These are phyloP conservation scores for Gymnoscopelus braueri DNA, from an alignment of 2,797 vertebrate species.

Conservation along the genomic window DNA sequence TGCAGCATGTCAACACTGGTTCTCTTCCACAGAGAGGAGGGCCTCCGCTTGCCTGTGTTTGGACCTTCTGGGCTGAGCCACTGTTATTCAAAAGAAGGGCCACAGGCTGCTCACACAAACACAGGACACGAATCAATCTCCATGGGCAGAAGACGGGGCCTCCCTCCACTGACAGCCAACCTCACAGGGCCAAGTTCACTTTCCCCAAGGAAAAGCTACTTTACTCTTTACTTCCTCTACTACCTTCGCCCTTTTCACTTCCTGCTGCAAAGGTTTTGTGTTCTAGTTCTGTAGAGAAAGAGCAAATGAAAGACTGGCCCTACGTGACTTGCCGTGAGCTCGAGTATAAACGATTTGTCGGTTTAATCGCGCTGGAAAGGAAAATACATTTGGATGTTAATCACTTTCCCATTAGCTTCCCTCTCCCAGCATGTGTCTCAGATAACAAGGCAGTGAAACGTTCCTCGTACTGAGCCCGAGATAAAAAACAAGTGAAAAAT, in stretches of 20 bases:
- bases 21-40: slow-evolving; percentile 50
- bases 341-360: neutral
- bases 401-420: slow-evolving; percentile 7
- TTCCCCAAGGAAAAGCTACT: slow-evolving; percentile 38
- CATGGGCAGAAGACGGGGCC: slow-evolving; percentile 8
- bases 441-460: slow-evolving; percentile 5
- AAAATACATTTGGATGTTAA: slow-evolving; percentile 17
- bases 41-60: slow-evolving; percentile 14
- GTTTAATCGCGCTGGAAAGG: neutral
- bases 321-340: slow-evolving; percentile 1
- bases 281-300: neutral
- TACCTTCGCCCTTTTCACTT: slow-evolving; percentile 15
- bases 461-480: neutral
- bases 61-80: slow-evolving; percentile 20
- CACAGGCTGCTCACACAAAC: slow-evolving; percentile 38
- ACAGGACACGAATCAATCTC: slow-evolving; percentile 48
- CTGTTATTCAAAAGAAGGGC: slow-evolving; percentile 33
- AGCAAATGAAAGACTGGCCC: neutral
- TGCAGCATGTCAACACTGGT: slow-evolving; percentile 77
- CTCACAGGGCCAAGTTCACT: slow-evolving; percentile 63
- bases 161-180: slow-evolving; percentile 39
- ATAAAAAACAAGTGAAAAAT: slow-evolving; percentile 5
- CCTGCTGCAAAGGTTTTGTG: slow-evolving; percentile 13
- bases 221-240: slow-evolving; percentile 20
- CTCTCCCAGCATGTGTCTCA: neutral